phyloP scores from a whole-genome alignment of 2,113 vertebrate genomes.

The Petrocephalus microphthalmus region DNA sequence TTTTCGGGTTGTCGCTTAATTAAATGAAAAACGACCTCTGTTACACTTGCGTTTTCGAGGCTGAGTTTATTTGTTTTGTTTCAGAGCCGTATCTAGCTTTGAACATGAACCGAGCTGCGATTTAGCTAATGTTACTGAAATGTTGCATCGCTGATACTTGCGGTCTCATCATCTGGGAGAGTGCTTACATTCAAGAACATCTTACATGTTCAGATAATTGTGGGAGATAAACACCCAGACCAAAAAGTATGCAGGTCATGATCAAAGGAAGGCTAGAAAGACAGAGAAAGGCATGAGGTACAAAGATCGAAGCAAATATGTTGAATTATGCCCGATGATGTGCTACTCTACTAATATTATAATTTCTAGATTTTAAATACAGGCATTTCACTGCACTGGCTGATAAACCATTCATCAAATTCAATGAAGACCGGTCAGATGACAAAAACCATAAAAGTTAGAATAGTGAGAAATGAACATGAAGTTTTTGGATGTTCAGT shows the following conservation, averaged over 20 bases:
- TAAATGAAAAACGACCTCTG: not conserved
- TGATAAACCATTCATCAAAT: not conserved
- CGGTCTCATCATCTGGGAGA: not conserved
- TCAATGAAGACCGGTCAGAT: not conserved
- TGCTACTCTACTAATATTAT: not conserved
- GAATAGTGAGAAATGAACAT: not conserved
- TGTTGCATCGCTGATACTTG: not conserved
- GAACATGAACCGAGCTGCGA: not conserved
- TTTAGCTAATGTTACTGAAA: not conserved
- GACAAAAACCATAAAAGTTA: not conserved
- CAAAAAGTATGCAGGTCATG: not conserved
- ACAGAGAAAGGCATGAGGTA: not conserved
- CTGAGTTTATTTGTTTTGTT: not conserved
- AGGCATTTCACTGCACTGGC: not conserved
- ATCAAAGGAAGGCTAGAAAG: not conserved
- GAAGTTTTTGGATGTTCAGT: not conserved
- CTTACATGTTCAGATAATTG: not conserved
- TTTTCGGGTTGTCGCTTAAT: not conserved
- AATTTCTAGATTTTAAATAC: not conserved
- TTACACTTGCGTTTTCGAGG: not conserved
- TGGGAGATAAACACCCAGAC: not conserved
- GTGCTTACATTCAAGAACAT: not conserved
- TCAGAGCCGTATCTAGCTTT: not conserved
- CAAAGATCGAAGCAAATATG: not conserved
- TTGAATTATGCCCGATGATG: not conserved